Evolutionary conservation across 2,797 vertebrate genomes (phyloP), one percentile per base, ranked within the genome.

Genomic region (Botia almorhae): DNA sequence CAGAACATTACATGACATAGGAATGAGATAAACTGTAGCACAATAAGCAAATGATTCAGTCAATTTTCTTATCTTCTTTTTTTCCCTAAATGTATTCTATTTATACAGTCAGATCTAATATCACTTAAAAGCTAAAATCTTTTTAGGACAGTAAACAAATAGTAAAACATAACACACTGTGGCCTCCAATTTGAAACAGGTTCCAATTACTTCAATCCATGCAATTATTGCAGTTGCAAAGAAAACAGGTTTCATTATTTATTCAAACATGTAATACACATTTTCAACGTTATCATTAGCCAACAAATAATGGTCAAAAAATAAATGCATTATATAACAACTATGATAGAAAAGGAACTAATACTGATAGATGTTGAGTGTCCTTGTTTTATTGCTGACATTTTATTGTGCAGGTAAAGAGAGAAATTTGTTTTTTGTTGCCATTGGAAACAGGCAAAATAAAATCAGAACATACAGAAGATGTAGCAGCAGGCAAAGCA

Each of bases 401-500:
- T 19, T 56, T 14, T 16, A 13, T 55, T 60, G 46, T 60, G 26
- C 48, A 51, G 76, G 36, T 51, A 50, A 70, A 70, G 16, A 64
- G 12, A 53, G 10, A 17, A 29, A 51, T 19, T 26, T 46, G 29
- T 23, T 53, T 64, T n/a, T 16, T 53, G 74, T 71, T 64, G 29
- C 6, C 51, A 60, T 39, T 51, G 23, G 36, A 70, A 78, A 78
- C 43, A 70, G 76, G 43, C 65, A 71, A 78, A 61, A 36, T 8
- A 39, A 39, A 43, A 11, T 17, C 14, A n/a, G 17, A 60, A 63
- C 48, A 65, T 65, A 55, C 69, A 79, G 50, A 33, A 79, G 48
- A 61, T 17, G 29, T 50, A 56, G 77, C 69, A 72, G 77, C 77
- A 79, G 77, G 58, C 77, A 79, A 79, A 26, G 77, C 58, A 65